Conservation (phyloP, 2,888 invertebrate genomes). For the Cyaniris semiargus region DNA sequence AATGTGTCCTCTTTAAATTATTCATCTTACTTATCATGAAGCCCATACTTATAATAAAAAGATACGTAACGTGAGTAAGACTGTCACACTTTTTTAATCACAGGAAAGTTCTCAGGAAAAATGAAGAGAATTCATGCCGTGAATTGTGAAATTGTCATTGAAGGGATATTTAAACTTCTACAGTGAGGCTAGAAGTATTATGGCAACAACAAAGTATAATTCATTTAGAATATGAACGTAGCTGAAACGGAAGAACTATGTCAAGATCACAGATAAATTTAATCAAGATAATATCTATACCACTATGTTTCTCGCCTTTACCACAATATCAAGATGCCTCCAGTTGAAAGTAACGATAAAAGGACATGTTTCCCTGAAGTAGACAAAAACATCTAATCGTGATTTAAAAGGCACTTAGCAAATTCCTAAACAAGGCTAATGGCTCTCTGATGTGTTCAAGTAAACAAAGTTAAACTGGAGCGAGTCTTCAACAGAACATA, state of each 20-base stretch:
- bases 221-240: background rate
- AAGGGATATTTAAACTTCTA: background rate
- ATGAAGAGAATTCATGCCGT: background rate
- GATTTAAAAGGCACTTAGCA: background rate
- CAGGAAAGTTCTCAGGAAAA: background rate
- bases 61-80: no score
- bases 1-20: no score
- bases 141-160: background rate
- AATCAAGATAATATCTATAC: background rate
- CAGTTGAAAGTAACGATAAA: background rate
- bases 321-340: background rate
- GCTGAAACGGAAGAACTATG: background rate
- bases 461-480: constrained; percentile 15
- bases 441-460: background rate
- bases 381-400: background rate
- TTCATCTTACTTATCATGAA: no score
- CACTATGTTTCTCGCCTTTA: background rate
- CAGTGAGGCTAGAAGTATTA: background rate
- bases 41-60: no score
- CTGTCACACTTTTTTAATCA: no score
- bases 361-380: background rate
- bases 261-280: constrained; percentile 2
- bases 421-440: background rate
- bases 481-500: background rate
- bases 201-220: background rate